A percentile compares a stretch with the other conserved stretches of the same genome.
phyloP scores from a whole-genome alignment of 92 coral and sea anemone genomes.

The Palythoa grandis region DNA sequence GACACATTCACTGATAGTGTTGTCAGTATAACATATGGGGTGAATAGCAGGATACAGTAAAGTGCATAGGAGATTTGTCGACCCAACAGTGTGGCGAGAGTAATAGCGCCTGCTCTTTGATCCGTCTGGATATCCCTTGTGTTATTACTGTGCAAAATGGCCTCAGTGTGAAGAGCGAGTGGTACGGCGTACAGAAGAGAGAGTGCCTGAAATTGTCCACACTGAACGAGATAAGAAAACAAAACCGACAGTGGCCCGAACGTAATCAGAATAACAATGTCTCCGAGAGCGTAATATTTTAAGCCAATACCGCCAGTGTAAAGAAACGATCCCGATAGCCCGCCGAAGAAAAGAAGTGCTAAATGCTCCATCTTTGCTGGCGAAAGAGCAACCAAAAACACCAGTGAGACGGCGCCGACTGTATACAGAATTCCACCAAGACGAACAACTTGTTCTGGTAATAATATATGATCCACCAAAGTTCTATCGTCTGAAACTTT shows the following conservation, averaged over 20 bases:
- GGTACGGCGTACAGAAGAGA: slow-evolving; percentile 88
- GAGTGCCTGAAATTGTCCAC: slow-evolving; percentile 80
- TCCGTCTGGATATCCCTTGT: slow-evolving; percentile 89
- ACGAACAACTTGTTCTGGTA: slow-evolving; percentile 92
- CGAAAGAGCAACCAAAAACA: slow-evolving; percentile 78
- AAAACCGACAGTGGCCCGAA: slow-evolving; percentile 97
- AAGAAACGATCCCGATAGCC: slow-evolving; percentile 93
- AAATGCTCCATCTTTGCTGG: slow-evolving; percentile 95
- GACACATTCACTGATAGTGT: slow-evolving; percentile 86
- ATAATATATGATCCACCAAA: slow-evolving; percentile 85
- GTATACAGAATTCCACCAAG: slow-evolving; percentile 84
- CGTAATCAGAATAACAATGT: slow-evolving; percentile 89
- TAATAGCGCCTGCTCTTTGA: slow-evolving; percentile 81
- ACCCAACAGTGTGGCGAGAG: slow-evolving; percentile 87
- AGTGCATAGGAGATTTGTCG: slow-evolving; percentile 81
- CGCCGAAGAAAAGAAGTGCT: slow-evolving; percentile 94
- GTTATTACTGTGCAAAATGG: slow-evolving; percentile 94
- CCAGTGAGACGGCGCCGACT: slow-evolving; percentile 77
- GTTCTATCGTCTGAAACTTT: slow-evolving; percentile 97
- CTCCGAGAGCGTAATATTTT: slow-evolving; percentile 97
- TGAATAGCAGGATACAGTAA: slow-evolving; percentile 73
- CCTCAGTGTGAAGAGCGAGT: slow-evolving; percentile 88
- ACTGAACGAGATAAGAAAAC: slow-evolving; percentile 85
- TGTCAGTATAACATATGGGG: slow-evolving; percentile 86
- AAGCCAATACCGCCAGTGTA: slow-evolving; percentile 98